phyloP scores from a whole-genome alignment of 2,113 vertebrate species.

The Melanerpes formicivorus region DNA sequence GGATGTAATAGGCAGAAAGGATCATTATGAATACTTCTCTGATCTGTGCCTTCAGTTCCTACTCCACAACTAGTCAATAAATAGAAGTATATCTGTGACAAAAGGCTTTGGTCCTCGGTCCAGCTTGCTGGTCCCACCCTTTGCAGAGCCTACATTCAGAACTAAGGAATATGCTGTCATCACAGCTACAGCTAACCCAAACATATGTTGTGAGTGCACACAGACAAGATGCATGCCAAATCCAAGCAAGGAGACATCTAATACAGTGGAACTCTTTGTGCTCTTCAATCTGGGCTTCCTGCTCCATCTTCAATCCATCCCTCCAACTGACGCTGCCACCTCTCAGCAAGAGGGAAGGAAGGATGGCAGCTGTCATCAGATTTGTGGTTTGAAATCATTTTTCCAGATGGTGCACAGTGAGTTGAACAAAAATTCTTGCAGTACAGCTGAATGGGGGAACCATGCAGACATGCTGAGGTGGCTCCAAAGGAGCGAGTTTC shows the following conservation, averaged over 20 bases:
- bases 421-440: not conserved
- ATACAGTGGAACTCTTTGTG: not conserved
- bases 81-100: not conserved
- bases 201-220: not conserved
- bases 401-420: slow-evolving; percentile 39
- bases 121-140: not conserved
- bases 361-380: not conserved
- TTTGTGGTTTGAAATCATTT: slow-evolving; percentile 23
- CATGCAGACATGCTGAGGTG: not conserved
- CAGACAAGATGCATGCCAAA: not conserved
- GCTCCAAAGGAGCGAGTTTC: not conserved
- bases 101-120: not conserved
- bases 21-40: not conserved
- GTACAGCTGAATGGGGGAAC: not conserved
- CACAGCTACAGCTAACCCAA: not conserved
- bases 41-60: not conserved
- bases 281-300: not conserved
- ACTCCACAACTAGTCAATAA: not conserved
- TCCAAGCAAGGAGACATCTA: not conserved
- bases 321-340: not conserved
- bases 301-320: not conserved
- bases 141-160: not conserved
- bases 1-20: not conserved
- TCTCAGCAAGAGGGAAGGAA: not conserved
- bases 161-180: not conserved